Conservation (phyloP, 2,797 vertebrate genomes). For the Sebastolobus alascanus region DNA sequence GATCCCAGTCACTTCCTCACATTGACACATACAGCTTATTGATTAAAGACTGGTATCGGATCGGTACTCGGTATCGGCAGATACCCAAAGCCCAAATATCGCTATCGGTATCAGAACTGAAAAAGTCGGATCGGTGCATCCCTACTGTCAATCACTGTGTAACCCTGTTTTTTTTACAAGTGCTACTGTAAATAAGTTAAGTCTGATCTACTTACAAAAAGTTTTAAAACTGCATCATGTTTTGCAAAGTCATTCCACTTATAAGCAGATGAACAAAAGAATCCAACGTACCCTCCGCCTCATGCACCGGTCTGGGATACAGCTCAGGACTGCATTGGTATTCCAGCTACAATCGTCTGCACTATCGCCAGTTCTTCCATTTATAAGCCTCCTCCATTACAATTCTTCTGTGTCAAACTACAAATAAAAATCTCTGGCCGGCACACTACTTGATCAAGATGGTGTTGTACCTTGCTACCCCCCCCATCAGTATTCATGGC, state of each 20-base stretch:
- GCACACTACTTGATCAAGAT: constrained; percentile 54
- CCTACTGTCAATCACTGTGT: neutral
- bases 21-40: too few species aligned
- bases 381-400: constrained; percentile 50
- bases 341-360: constrained; percentile 46
- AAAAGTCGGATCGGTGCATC: neutral
- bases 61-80: too few species aligned
- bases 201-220: neutral
- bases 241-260: constrained; percentile 1
- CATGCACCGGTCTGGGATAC: constrained; percentile 6
- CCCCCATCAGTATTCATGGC: constrained; percentile 60
- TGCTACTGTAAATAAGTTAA: neutral
- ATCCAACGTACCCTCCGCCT: neutral
- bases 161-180: neutral
- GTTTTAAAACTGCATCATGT: neutral
- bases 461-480: constrained; percentile 21
- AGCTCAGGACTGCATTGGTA: constrained; percentile 48
- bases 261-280: neutral
- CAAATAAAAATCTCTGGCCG: constrained; percentile 57
- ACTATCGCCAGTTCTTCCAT: constrained; percentile 53
- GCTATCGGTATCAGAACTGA: too few species aligned
- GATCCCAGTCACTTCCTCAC: too few species aligned
- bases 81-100: too few species aligned
- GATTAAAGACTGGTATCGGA: too few species aligned
- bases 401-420: constrained; percentile 58